Base-by-base conservation (phyloP, 2,113 vertebrate species). In the Brachyistius frenatus region DNA sequence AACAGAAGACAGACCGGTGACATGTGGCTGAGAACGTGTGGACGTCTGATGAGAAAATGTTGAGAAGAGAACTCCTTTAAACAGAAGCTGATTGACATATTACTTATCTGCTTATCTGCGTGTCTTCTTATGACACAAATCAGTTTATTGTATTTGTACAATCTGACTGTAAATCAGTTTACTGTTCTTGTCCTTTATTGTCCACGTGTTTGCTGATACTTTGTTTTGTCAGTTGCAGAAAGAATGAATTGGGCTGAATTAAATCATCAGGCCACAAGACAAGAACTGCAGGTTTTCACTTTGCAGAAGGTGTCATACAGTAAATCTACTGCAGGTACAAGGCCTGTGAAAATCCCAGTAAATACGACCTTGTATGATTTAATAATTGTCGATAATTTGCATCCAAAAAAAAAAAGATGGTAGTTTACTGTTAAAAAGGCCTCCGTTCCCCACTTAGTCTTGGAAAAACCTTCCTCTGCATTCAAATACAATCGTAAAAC, bases 21-120 rank as follows among this genome's bases (percentile, higher is more conserved):
- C 44, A 78, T 55, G 66, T 11, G 65, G 47, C 65, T 58, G 76
- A 44, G 15, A 71, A 56, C 65, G 56, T 77, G 76, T 69, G 86
- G 23, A 23, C 23, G 23, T 23, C 23, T 70, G 55, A 65, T 37
- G 44, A 73, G 30, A 32, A 66, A 76, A 47, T 35, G 39, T 46
- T 53, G 60, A 50, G 70, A 66, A 52, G 15, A 37, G n/a, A 6
- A 2, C 1, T 15, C 44, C 5, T 56, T 62, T 7, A 15, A 61
- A 76, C n/a, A 52, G 55, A 33, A 62, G 41, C 14, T 15, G 8
- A 7, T 32, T n/a, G 31, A 60, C 30, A 7, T 72, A 1, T 56
- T 54, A 8, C 53, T 15, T 15, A n/a, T 60, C 15, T 58, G 31
- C 36, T 31, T 44, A 15, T 5, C 13, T 57, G 23, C 3, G 15